These are phyloP conservation scores for Hirtodrosophila histrioides DNA, from an alignment of 2,888 invertebrate genomes.

Conservation along the genomic window DNA sequence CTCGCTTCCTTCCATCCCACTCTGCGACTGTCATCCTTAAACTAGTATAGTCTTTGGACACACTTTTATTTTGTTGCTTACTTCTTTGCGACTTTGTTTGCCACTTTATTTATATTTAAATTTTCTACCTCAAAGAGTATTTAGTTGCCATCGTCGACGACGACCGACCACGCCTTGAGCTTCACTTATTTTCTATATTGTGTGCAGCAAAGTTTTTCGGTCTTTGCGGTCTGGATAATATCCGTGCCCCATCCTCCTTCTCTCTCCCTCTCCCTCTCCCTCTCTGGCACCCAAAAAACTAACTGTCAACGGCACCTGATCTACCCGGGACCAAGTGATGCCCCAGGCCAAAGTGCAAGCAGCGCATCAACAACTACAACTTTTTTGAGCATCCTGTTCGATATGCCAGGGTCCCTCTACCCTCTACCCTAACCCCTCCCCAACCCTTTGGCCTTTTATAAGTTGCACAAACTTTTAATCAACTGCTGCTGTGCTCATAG, in stretches of 20 bases:
- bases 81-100: slow-evolving; percentile 71
- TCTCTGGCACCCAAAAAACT: slow-evolving; percentile 23
- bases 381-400: slow-evolving; percentile 54
- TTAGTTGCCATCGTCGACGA: slow-evolving; percentile 55
- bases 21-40: not conserved
- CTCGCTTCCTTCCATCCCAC: not conserved
- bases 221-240: slow-evolving; percentile 44
- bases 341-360: slow-evolving; percentile 56
- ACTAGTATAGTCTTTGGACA: slow-evolving; percentile 45
- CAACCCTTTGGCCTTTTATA: slow-evolving; percentile 49
- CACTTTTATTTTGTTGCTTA: slow-evolving; percentile 41
- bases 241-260: not conserved
- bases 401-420: slow-evolving; percentile 19
- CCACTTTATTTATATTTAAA: slow-evolving; percentile 80
- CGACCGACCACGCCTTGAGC: slow-evolving; percentile 54
- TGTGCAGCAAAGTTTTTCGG: slow-evolving; percentile 54
- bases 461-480: slow-evolving; percentile 75
- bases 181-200: slow-evolving; percentile 58
- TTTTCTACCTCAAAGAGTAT: slow-evolving; percentile 76
- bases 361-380: slow-evolving; percentile 52
- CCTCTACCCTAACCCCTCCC: not conserved
- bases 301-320: slow-evolving; percentile 76
- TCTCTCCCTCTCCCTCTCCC: not conserved
- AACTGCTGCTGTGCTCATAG: slow-evolving; percentile 66
- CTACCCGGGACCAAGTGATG: slow-evolving; percentile 43